Conservation (phyloP, 2,113 vertebrate species). For the Alligator mississippiensis region DNA sequence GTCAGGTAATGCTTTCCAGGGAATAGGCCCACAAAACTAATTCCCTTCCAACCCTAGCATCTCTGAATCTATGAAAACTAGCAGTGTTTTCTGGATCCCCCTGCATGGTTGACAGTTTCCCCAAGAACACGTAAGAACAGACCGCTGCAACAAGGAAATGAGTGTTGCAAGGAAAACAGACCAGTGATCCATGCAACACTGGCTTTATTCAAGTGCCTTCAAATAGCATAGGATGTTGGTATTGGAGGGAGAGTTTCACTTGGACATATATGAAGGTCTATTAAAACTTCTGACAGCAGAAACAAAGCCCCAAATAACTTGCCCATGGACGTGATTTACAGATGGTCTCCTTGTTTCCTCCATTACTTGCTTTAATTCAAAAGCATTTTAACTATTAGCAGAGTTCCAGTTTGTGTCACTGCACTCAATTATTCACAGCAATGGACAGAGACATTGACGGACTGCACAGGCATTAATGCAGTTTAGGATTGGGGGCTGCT, state of each 20-base stretch:
- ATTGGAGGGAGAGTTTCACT: background rate
- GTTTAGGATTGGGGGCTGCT: slow-evolving; percentile 3
- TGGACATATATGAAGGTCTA: background rate
- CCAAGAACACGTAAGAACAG: background rate
- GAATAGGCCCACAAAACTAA: background rate
- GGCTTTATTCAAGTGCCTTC: background rate
- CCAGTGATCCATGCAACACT: background rate
- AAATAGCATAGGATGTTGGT: background rate
- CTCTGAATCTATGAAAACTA: no score
- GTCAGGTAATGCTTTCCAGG: background rate
- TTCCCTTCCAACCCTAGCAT: background rate
- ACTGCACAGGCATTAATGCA: slow-evolving; percentile 54
- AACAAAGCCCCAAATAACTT: background rate
- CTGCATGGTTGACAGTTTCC: background rate
- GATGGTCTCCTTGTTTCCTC: background rate
- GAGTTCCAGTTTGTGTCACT: slow-evolving; percentile 66
- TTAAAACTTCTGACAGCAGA: background rate
- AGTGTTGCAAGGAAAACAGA: background rate
- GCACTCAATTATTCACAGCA: slow-evolving; percentile 79
- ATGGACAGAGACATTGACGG: slow-evolving; percentile 76
- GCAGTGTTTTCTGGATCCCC: background rate
- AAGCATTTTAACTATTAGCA: slow-evolving; percentile 74
- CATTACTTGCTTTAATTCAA: slow-evolving; percentile 67
- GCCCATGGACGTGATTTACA: background rate
- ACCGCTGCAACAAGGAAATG: background rate